These are phyloP conservation scores for Lasius platythorax DNA, from an alignment of 2,888 invertebrate genomes.

Conservation along the genomic window DNA sequence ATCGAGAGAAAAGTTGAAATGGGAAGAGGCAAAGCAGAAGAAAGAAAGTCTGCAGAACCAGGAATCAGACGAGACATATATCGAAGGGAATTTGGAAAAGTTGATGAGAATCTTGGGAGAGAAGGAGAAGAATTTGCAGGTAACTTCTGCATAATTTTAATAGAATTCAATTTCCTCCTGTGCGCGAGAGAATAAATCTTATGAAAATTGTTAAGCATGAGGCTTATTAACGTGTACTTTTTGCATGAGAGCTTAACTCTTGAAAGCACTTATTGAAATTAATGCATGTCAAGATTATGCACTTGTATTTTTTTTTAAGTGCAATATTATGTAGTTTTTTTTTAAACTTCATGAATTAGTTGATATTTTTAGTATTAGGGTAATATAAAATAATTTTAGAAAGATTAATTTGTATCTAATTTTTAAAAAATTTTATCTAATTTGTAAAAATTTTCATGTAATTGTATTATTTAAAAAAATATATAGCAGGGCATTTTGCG, in stretches of 20 bases:
- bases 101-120: slow-evolving; percentile 79
- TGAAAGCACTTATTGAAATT: background rate
- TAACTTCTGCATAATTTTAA: background rate
- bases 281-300: background rate
- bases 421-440: background rate
- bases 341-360: background rate
- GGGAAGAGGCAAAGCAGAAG: slow-evolving; percentile 79
- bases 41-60: slow-evolving; percentile 76
- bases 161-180: background rate
- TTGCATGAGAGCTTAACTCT: background rate
- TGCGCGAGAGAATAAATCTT: background rate
- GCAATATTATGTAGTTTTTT: background rate
- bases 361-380: background rate
- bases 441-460: background rate
- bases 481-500: background rate
- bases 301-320: background rate
- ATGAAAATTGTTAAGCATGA: background rate
- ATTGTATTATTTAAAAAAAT: background rate
- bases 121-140: slow-evolving; percentile 76
- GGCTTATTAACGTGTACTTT: background rate
- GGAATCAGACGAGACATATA: slow-evolving; percentile 74
- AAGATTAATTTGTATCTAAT: background rate
- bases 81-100: slow-evolving; percentile 80
- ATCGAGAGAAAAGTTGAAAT: slow-evolving; percentile 76
- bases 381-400: background rate